Evolutionary conservation across 1,140 invertebrate species (phyloP).

Genomic region (Orius laevigatus): DNA sequence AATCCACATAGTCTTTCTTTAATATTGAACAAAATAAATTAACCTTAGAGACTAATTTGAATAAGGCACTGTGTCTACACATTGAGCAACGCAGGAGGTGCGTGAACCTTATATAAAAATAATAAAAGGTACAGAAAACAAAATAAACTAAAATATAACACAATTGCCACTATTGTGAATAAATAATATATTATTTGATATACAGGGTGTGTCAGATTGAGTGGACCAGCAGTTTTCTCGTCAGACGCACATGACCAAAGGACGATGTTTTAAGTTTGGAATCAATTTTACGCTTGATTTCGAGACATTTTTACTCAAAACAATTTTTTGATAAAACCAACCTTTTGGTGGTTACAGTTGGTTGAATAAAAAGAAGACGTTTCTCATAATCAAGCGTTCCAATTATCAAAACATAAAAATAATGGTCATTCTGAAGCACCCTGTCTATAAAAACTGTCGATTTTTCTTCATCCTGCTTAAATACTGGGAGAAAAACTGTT

Average conservation of each 20-base stretch:
- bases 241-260: too few relatives aligned
- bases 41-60: constrained; percentile 5
- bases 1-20: constrained; percentile 9
- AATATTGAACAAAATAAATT: constrained; percentile 11
- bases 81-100: constrained; percentile 19
- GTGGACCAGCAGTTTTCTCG: too few relatives aligned
- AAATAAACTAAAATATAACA: constrained; percentile 4
- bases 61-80: constrained; percentile 16
- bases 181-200: constrained; percentile 3
- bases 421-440: too few relatives aligned
- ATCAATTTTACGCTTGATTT: not conserved
- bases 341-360: too few relatives aligned
- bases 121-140: constrained; percentile 13
- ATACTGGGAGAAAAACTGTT: too few relatives aligned
- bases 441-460: too few relatives aligned
- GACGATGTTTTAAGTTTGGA: too few relatives aligned
- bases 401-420: too few relatives aligned
- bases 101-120: constrained; percentile 15
- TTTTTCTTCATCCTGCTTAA: too few relatives aligned
- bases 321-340: too few relatives aligned
- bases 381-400: too few relatives aligned
- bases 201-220: not conserved
- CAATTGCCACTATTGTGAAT: not conserved
- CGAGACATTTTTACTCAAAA: not conserved
- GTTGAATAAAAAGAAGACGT: too few relatives aligned